Conservation (phyloP, 92 coral and sea anemone genomes). For the Parazoanthus atlanticus region DNA sequence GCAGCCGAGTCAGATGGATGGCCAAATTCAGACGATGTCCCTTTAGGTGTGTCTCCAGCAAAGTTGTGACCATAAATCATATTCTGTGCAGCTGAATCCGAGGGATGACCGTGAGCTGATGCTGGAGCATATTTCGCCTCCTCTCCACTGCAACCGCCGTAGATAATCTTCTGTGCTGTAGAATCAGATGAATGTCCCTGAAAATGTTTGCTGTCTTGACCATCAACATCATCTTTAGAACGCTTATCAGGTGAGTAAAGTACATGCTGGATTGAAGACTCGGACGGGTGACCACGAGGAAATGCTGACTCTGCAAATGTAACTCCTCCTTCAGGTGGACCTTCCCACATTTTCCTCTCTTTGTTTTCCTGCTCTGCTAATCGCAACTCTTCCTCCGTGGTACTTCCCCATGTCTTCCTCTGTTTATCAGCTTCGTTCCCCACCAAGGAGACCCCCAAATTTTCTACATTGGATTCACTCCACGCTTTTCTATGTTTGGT, state of each 20-base stretch:
- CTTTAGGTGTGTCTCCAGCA: conserved; percentile 7
- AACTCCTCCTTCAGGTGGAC: conserved; percentile 57
- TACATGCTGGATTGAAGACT: conserved; percentile 79
- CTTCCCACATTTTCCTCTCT: conserved; percentile 77
- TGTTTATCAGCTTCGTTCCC: conserved; percentile 22
- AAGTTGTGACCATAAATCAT: conserved; percentile 46
- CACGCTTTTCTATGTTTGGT: not conserved
- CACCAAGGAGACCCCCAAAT: not conserved
- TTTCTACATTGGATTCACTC: not conserved
- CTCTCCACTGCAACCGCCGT: conserved; percentile 1
- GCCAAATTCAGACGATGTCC: conserved; percentile 30
- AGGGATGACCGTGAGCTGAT: conserved; percentile 44
- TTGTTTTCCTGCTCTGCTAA: conserved; percentile 45
- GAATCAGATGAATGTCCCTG: conserved; percentile 22
- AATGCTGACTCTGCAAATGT: conserved; percentile 60
- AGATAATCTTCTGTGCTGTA: conserved; percentile 2
- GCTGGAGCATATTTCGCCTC: not conserved
- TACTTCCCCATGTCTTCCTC: conserved; percentile 64
- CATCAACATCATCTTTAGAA: not conserved
- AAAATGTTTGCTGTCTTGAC: not conserved
- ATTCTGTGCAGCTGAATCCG: conserved; percentile 66
- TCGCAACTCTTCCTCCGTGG: conserved; percentile 38
- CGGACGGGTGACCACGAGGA: conserved; percentile 79
- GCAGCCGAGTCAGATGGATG: conserved; percentile 74
- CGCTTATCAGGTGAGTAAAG: conserved; percentile 48